Base-by-base conservation (phyloP, 2,113 vertebrate species). In the Perccottus glenii region DNA sequence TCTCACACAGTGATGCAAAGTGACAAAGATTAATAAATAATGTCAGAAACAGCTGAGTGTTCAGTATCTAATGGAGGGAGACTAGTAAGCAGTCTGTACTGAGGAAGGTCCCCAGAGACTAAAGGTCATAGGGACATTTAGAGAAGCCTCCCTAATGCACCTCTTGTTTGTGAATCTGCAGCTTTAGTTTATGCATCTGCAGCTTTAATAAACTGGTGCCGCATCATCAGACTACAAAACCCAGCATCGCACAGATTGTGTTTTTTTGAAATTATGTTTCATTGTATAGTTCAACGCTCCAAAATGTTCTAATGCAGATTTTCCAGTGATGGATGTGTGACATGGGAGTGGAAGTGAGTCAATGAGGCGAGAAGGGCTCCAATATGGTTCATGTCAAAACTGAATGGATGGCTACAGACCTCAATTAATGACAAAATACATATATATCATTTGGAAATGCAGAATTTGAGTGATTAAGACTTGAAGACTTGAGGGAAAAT, bases 1-100 rank as follows among this genome's bases (percentile, higher is more conserved):
- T 68, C 50, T 62, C 42, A 19, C 43, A 65, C 27, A 64, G 3
- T 32, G 51, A 75, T n/a, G 59, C 47, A 77, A 66, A 27, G 9
- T 61, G n/a, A 66, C 9, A 66, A 1, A 0, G 6, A 79, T 90
- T 35, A 83, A 83, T 82, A 78, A 83, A 49, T 85, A 3, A 84
- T 78, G 47, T 71, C 8, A 64, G 53, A 58, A 70, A 67, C 56
- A 67, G 73, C 73, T 77, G 82, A 77, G 43, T 11, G 45, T 59
- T 63, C 52, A 35, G 3, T 11, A 70, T 61, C 36, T 83, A 56
- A 85, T 83, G 78, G 81, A 66, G 9, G 46, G 65, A 56, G 49
- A 65, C 36, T 68, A 55, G 73, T 70, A 45, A 63, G 9, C 53
- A 52, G 46, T 5, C 9, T 35, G 43, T 53, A 58, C 10, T 33